phyloP scores from a whole-genome alignment of 2,113 vertebrate species.

The Orientallactaga bullata region DNA sequence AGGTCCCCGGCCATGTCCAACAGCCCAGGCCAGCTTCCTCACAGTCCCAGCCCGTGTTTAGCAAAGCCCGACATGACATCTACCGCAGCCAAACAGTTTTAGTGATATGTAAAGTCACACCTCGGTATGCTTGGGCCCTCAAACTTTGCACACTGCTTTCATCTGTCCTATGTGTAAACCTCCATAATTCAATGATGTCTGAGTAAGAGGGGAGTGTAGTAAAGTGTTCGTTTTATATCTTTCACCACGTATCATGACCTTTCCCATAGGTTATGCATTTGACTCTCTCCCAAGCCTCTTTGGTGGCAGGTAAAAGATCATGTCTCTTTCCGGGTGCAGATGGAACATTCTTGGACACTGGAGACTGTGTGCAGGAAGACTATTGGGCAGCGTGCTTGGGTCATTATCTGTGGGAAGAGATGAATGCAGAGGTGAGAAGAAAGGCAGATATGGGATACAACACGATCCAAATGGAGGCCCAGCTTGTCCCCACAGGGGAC shows the following conservation, averaged over 20 bases:
- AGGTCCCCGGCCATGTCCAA: too few relatives aligned
- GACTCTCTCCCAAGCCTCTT: neutral
- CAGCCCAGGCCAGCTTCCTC: too few relatives aligned
- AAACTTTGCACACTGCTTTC: neutral
- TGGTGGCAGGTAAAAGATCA: neutral
- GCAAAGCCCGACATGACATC: too few relatives aligned
- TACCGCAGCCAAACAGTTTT: neutral
- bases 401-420: neutral
- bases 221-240: neutral
- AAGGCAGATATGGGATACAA: neutral
- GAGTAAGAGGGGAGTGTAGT: neutral
- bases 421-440: neutral
- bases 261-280: neutral
- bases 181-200: neutral
- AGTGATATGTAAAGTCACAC: neutral
- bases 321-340: neutral
- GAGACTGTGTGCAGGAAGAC: neutral
- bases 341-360: neutral
- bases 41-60: too few relatives aligned
- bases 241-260: neutral
- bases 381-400: neutral
- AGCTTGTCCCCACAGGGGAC: accelerated
- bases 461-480: neutral
- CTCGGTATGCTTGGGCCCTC: neutral
- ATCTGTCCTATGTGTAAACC: neutral